These are phyloP conservation scores for Lycia hirtaria DNA, from an alignment of 2,888 invertebrate species.

Conservation along the genomic window DNA sequence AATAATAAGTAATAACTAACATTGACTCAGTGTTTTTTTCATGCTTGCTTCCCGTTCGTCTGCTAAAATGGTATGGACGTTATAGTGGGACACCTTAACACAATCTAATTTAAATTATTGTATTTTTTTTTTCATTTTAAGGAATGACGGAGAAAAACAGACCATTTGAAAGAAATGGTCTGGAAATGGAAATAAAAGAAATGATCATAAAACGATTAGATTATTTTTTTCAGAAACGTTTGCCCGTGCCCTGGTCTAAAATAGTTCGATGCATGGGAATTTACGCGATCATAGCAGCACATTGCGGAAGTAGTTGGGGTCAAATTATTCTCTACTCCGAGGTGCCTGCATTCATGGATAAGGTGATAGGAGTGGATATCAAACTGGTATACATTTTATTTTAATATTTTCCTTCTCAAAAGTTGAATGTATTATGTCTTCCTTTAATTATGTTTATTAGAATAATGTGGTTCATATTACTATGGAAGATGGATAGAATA, in stretches of 20 bases:
- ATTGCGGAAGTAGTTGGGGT: constrained; percentile 90
- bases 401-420: constrained; percentile 25
- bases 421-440: background rate
- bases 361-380: constrained; percentile 88
- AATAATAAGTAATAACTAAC: too few species aligned
- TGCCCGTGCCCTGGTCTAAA: constrained; percentile 89
- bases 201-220: background rate
- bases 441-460: too few species aligned
- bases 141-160: too few species aligned
- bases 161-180: too few species aligned
- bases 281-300: constrained; percentile 84
- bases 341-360: constrained; percentile 91
- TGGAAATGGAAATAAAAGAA: background rate
- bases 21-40: too few species aligned
- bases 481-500: too few species aligned
- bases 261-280: constrained; percentile 87
- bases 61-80: too few species aligned
- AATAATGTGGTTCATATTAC: too few species aligned
- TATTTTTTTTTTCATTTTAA: too few species aligned
- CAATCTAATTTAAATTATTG: too few species aligned
- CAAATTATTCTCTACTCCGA: constrained; percentile 92
- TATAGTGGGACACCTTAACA: too few species aligned
- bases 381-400: constrained; percentile 68
- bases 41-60: too few species aligned
- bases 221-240: constrained; percentile 53